These are phyloP conservation scores for Parotocinclus haroldoi DNA, from an alignment of 2,797 vertebrate genomes.

Conservation along the genomic window DNA sequence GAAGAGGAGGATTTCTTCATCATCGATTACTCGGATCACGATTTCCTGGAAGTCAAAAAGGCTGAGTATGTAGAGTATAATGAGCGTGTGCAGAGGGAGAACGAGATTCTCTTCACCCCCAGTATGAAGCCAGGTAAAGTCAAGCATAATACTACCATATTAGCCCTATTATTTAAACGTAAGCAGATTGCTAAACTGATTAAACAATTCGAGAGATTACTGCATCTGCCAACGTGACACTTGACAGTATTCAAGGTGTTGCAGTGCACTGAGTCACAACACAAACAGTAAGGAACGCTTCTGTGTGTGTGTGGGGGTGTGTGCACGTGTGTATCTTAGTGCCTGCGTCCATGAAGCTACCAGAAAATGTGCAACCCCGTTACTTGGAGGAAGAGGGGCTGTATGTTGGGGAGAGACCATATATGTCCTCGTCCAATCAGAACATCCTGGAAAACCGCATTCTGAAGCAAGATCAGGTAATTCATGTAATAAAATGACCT, in stretches of 20 bases:
- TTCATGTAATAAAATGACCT: no score
- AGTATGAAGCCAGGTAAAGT: constrained; percentile 76
- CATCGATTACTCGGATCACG: constrained; percentile 68
- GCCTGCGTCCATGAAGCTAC: constrained; percentile 80
- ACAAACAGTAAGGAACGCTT: no score
- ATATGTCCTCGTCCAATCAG: constrained; percentile 75
- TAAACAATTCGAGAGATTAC: no score
- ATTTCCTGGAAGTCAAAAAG: constrained; percentile 77
- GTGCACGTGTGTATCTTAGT: constrained; percentile 63
- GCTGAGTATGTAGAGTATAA: constrained; percentile 76
- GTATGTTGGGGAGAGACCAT: constrained; percentile 84
- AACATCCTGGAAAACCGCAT: constrained; percentile 92
- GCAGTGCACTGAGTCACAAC: no score
- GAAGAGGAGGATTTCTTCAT: constrained; percentile 72
- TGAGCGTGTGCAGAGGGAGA: constrained; percentile 67
- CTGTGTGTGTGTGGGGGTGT: background rate
- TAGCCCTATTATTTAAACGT: background rate
- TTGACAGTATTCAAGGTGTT: no score
- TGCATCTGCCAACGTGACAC: no score
- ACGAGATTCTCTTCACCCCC: constrained; percentile 81
- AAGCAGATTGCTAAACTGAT: no score
- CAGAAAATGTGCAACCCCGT: constrained; percentile 82
- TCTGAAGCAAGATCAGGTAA: constrained; percentile 81
- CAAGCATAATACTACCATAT: background rate
- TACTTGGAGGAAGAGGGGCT: constrained; percentile 93